These are phyloP conservation scores for Anagyrus pseudococci DNA, from an alignment of 2,888 invertebrate genomes.

Conservation along the genomic window DNA sequence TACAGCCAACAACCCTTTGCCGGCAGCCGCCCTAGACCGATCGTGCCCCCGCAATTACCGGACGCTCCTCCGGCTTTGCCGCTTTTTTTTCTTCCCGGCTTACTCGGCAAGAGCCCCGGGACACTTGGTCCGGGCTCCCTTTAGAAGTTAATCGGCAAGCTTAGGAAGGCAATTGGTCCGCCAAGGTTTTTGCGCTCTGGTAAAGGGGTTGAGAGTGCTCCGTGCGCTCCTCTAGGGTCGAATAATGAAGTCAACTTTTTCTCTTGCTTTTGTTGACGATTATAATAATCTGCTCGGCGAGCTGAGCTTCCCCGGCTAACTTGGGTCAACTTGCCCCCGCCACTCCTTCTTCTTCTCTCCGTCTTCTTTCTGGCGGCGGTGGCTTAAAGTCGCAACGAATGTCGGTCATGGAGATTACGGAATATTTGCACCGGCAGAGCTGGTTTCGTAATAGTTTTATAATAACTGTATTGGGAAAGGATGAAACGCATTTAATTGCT, in stretches of 20 bases:
- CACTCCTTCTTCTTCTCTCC: too few relatives aligned
- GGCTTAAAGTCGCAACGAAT: too few relatives aligned
- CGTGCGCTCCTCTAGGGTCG: not conserved
- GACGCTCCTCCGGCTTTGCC: too few relatives aligned
- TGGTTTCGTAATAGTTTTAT: constrained; percentile 35
- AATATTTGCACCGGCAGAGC: constrained; percentile 4
- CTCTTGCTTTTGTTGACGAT: not conserved
- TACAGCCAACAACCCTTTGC: too few relatives aligned
- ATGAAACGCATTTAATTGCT: constrained; percentile 19
- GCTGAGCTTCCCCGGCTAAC: too few relatives aligned
- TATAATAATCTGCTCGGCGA: too few relatives aligned
- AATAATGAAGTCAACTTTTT: constrained; percentile 21
- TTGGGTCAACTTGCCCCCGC: too few relatives aligned
- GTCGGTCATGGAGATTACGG: constrained; percentile 24
- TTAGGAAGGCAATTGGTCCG: constrained; percentile 29
- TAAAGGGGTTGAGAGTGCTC: constrained; percentile 27
- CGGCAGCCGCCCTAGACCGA: too few relatives aligned
- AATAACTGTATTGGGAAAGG: constrained; percentile 27
- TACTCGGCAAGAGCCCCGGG: not conserved
- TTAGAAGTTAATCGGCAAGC: constrained; percentile 34
- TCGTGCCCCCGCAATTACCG: too few relatives aligned
- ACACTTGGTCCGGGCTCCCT: not conserved
- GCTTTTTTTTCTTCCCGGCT: not conserved
- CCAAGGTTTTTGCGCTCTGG: constrained; percentile 3
- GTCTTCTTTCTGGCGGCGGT: too few relatives aligned